phyloP scores from a whole-genome alignment of 64 coral and sea anemone species.

The Porites australiensis region DNA sequence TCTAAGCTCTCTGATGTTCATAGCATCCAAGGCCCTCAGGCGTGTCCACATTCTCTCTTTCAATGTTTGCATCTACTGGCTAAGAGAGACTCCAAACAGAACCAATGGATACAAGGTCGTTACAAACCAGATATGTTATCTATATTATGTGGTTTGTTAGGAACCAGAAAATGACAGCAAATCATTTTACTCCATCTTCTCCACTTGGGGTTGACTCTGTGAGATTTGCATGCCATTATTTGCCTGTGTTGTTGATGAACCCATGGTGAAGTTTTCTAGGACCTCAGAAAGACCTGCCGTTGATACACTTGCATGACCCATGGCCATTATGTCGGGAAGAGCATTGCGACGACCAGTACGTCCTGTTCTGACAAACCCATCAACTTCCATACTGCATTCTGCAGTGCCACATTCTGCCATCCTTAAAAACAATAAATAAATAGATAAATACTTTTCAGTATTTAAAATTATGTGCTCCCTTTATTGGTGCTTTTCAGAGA shows the following conservation, averaged over 20 bases:
- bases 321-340: constrained; percentile 76
- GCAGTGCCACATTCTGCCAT: constrained; percentile 87
- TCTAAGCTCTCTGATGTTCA: no score
- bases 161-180: not conserved
- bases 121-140: no score
- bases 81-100: no score
- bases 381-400: constrained; percentile 74
- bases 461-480: no score
- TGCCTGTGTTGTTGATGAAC: constrained; percentile 41
- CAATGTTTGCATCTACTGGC: no score
- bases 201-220: not conserved
- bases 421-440: not conserved
- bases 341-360: constrained; percentile 89
- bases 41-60: no score
- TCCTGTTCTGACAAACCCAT: constrained; percentile 92
- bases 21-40: no score
- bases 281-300: constrained; percentile 87
- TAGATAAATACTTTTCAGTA: not conserved
- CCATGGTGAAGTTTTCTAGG: constrained; percentile 70
- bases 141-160: no score
- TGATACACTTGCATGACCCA: constrained; percentile 58
- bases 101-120: no score
- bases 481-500: no score
- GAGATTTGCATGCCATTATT: not conserved
- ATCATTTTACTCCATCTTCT: not conserved